Base-by-base conservation (phyloP, 2,888 invertebrate species). In the Periphyllus acericola region DNA sequence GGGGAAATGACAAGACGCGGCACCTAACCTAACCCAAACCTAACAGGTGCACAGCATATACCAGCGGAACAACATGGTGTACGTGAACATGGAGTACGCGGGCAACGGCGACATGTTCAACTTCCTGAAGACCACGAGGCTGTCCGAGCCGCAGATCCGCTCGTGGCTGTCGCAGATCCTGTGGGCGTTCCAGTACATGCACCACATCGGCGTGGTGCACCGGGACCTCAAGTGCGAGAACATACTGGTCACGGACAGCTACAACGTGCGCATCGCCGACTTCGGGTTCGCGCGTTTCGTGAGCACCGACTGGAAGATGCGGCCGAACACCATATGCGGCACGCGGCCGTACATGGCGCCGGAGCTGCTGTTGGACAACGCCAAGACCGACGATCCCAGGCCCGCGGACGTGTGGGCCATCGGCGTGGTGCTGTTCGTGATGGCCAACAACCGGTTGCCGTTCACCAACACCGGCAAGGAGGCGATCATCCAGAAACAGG, bases 271-370 rank as follows among this genome's bases (percentile, higher is more conserved):
- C 3, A 32, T 84, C 5, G 84, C 76, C 21, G 84, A 84, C 17
- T 84, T 84, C 40, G 84, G 84, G 66, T 84, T 84, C 46, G 36
- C 84, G n/a, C 36, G 76, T 32, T 84, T 84, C 40, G 46, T 84
- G 29, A 25, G 25, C 40, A 32, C 21, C 4, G 76, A 66, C 29
- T 68, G 76, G 8, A 60, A 84, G 14, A 76, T 76, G 25, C 29
- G 40, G 14, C 66, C 25, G 8, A 32, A 46, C 21, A 75, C 84
- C 14, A 21, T 76, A 40, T 84, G 84, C 40, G 84, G 84, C 84
- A 84, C 84, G 46, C 1, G 66, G 32, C 29, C 84, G 32, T 84
- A n/a, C n/a, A n/a, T n/a, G n/a, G n/a, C n/a, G n/a, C n/a, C n/a
- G n/a, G n/a, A n/a, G n/a, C n/a, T n/a, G 14, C 76, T 84, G 8